Base-by-base conservation (phyloP, 2,888 invertebrate genomes). In the Pristionchus arcanus region DNA sequence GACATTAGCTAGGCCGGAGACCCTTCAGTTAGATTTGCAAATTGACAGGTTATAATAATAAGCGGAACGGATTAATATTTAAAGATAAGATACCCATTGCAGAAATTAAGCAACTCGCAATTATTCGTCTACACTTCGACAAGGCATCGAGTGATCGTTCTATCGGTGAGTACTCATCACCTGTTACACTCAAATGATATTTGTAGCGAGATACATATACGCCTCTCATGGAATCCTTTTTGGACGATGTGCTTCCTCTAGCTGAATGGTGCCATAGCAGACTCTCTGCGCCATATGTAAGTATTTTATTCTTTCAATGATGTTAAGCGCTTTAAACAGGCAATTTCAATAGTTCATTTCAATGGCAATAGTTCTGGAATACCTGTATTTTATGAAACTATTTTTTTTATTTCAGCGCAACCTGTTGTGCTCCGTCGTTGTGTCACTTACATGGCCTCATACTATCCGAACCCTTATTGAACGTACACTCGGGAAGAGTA, bases 401-500 rank as follows among this genome's bases (percentile, higher is more conserved):
- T 66, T 66, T 9, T 66, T 37, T 83, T 55, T 59, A 4, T 25
- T 71, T 81, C 63, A 89, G 89, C 59, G 83, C 15, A 42, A 42
- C 25, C 37, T 53, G 42, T 53, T 89, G 49, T 83, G 81, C 63
- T 66, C 42, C 15, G 49, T 89, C 2, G 21, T 89, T 28, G 89
- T 89, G 11, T 59, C 89, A 1, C 63, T 89, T 2, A 37, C 31
- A 13, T 89, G 81, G 81, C 83, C 89, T n/a, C 83, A 81, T 21
- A 49, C 59, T 11, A n/a, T 89, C 16, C 81, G 66, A 1, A 13
- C 59, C 13, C 81, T 89, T n/a, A 49, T 89, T 28, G 63, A 89
- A 13, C 25, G 31, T 19, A 83, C 89, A n/a, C 66, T 89, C 19
- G 89, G 89, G 21, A 89, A 66, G 37, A 83, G 81, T 7, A 83